phyloP scores from a whole-genome alignment of 2,113 vertebrate species.

The Hymenochirus boettgeri region DNA sequence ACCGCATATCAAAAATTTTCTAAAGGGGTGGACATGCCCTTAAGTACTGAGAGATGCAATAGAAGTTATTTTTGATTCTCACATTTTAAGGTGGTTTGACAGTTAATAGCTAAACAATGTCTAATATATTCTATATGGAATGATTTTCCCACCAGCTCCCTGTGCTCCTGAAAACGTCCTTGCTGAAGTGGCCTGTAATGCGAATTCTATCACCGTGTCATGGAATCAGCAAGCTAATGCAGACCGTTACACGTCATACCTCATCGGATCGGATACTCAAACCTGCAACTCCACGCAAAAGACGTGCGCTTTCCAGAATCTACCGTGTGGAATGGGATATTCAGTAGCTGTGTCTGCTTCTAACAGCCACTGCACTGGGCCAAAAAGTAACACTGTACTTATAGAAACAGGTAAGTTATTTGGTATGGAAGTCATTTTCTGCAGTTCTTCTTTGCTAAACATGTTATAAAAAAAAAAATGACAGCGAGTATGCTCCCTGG shows the following conservation, averaged over 20 bases:
- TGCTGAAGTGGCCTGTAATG: constrained; percentile 38
- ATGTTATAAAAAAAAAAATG: too few species aligned
- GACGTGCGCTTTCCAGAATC: constrained; percentile 51
- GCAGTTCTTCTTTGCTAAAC: too few species aligned
- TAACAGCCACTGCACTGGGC: constrained; percentile 53
- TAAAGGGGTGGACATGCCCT: too few species aligned
- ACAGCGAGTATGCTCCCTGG: too few species aligned
- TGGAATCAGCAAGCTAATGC: constrained; percentile 60
- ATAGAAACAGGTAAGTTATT: constrained; percentile 16
- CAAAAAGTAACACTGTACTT: constrained; percentile 38
- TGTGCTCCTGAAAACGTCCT: constrained; percentile 15
- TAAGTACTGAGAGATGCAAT: too few species aligned
- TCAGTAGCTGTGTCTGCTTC: constrained; percentile 47
- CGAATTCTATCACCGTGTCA: constrained; percentile 37
- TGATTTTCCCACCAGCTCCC: constrained; percentile 8
- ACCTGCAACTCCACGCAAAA: constrained; percentile 50
- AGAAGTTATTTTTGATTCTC: too few species aligned
- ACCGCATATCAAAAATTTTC: too few species aligned
- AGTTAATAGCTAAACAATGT: too few species aligned
- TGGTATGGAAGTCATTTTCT: too few species aligned
- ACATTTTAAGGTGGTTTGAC: too few species aligned
- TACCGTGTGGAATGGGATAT: constrained; percentile 64
- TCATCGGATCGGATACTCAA: constrained; percentile 48
- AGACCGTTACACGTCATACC: constrained; percentile 47
- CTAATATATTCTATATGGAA: not conserved